Conservation (phyloP, 2,113 vertebrate genomes). For the Vulpes vulpes region DNA sequence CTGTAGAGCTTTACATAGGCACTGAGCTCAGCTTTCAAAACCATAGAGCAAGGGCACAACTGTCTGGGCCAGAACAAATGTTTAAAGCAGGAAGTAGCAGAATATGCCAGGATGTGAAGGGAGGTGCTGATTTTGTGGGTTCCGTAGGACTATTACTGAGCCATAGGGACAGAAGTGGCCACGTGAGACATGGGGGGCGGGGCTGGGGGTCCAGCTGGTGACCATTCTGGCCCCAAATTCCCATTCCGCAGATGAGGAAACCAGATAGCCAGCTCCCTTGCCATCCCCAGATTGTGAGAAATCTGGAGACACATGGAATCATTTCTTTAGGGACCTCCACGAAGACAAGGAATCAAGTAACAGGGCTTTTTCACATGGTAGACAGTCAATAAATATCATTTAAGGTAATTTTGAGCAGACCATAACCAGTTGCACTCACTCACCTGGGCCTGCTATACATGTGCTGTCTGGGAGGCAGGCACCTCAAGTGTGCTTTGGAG, state of each 20-base stretch:
- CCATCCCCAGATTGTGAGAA: conserved; percentile 8
- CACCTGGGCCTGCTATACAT: neutral
- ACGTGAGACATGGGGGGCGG: neutral
- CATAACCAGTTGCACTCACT: neutral
- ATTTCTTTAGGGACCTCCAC: conserved; percentile 36
- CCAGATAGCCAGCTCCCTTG: neutral
- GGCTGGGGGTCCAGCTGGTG: neutral
- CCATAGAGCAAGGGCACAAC: neutral
- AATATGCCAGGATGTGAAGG: neutral
- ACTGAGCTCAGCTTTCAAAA: neutral
- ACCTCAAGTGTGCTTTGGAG: neutral
- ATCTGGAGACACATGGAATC: neutral
- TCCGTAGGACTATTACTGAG: neutral
- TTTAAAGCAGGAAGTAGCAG: neutral
- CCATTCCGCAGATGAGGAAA: neutral
- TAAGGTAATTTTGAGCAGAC: neutral
- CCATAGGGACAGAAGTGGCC: neutral
- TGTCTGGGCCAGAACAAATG: neutral
- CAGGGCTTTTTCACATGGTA: neutral
- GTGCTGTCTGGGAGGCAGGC: neutral
- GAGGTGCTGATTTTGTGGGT: neutral
- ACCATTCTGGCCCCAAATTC: neutral
- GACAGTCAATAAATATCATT: conserved; percentile 53
- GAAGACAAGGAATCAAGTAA: conserved; percentile 44
- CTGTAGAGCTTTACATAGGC: no score